These are phyloP conservation scores for Bubo blakistoni DNA, from an alignment of 2,113 vertebrate genomes.

Conservation along the genomic window DNA sequence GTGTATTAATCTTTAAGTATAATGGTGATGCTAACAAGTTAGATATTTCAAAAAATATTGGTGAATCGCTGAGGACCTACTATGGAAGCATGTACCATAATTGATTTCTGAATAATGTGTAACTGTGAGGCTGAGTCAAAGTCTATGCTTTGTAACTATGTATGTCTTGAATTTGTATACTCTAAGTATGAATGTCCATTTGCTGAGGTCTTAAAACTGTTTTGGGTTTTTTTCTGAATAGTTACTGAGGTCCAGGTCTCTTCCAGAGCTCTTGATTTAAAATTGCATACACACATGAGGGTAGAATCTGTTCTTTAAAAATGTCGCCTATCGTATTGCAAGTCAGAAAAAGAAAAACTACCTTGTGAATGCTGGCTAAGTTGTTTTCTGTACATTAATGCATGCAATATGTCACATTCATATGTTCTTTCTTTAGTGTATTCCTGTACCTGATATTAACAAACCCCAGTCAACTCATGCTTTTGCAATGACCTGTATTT, in stretches of 20 bases:
- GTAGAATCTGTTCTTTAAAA: neutral
- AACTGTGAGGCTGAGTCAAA: neutral
- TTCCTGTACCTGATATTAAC: slow-evolving; percentile 98
- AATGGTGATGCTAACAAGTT: neutral
- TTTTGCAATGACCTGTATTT: slow-evolving; percentile 99
- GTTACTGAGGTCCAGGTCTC: neutral
- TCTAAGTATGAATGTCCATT: neutral
- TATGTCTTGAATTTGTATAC: neutral
- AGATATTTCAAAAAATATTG: neutral
- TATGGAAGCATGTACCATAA: neutral
- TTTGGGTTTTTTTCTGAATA: neutral
- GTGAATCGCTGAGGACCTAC: neutral
- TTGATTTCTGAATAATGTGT: neutral
- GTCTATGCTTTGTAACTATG: neutral
- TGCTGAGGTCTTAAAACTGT: neutral
- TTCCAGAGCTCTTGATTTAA: neutral
- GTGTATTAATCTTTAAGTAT: neutral
- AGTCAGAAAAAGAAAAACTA: neutral
- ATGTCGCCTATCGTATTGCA: neutral
- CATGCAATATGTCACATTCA: neutral
- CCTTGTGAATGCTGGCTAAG: neutral
- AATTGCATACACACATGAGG: neutral
- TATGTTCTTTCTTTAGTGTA: slow-evolving; percentile 80
- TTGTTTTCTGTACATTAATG: neutral
- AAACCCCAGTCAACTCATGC: slow-evolving; percentile 98